Percentiles rank a stretch among this genome's conserved stretches.
phyloP scores from a whole-genome alignment of 2,113 vertebrate genomes.

The Apaloderma vittatum region DNA sequence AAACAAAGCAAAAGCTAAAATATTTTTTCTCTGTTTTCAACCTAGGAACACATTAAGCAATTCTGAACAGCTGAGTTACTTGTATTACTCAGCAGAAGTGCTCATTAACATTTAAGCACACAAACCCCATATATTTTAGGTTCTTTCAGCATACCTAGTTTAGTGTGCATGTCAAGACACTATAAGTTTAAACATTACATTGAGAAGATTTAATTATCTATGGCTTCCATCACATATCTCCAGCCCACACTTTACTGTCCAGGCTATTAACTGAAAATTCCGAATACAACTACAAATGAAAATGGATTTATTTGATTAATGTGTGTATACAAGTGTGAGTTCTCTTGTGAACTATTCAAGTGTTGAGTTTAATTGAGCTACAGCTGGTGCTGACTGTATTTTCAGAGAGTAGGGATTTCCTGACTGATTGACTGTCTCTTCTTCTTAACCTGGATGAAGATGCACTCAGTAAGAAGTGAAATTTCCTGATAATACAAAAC shows the following conservation, averaged over 20 bases:
- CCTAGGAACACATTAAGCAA: background rate
- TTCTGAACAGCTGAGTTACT: background rate
- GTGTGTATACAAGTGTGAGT: conserved; percentile 20
- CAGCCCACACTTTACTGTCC: background rate
- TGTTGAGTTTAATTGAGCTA: conserved; percentile 70
- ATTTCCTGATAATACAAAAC: conserved; percentile 42
- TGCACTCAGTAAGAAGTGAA: background rate
- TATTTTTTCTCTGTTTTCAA: background rate
- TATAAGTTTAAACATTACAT: background rate
- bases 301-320: conserved; percentile 70
- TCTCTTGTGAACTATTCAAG: conserved; percentile 66
- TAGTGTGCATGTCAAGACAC: background rate
- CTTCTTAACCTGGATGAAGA: conserved; percentile 65
- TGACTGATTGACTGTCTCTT: conserved; percentile 71
- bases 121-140: background rate
- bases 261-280: conserved; percentile 26
- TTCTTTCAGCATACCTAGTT: background rate
- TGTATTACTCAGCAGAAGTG: background rate
- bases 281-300: conserved; percentile 29
- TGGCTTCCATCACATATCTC: background rate
- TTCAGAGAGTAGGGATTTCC: conserved; percentile 61
- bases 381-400: conserved; percentile 64
- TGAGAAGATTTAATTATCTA: conserved; percentile 10
- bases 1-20: background rate
- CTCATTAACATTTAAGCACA: background rate